A percentile compares a stretch with the other conserved stretches of the same genome.
These are phyloP conservation scores for Rhinogobius similis DNA, from an alignment of 2,113 vertebrate genomes.

Conservation along the genomic window DNA sequence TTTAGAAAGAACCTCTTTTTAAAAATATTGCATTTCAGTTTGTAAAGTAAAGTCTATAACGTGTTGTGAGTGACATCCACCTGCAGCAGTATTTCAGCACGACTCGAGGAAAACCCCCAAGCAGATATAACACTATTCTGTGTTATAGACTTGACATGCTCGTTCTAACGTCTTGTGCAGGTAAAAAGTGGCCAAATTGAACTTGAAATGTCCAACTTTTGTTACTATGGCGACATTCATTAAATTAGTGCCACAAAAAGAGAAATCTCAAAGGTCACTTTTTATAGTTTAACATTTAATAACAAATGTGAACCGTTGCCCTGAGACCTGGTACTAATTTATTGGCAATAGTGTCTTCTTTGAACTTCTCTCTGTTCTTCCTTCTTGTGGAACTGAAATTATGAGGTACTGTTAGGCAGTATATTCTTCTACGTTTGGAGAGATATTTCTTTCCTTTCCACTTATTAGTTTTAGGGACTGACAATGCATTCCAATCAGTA, in stretches of 20 bases:
- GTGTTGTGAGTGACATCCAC: too few species aligned
- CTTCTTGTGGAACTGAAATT: neutral
- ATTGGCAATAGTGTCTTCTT: conserved; percentile 2
- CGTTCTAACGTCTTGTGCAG: neutral
- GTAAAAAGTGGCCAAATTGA: neutral
- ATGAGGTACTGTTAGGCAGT: neutral
- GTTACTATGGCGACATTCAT: neutral
- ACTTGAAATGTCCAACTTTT: neutral
- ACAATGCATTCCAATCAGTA: too few species aligned
- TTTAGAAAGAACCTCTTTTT: too few species aligned
- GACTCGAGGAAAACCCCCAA: too few species aligned
- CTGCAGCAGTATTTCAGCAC: too few species aligned
- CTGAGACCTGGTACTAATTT: neutral
- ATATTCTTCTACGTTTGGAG: neutral
- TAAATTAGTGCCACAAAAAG: conserved; percentile 8
- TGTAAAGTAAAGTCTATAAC: too few species aligned
- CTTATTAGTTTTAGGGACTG: neutral
- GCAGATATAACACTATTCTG: too few species aligned
- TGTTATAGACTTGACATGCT: neutral
- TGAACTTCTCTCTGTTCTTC: neutral
- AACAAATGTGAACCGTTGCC: conserved; percentile 1
- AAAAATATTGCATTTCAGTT: neutral
- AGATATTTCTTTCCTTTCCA: neutral
- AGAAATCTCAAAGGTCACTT: conserved; percentile 3
- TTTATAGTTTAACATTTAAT: conserved; percentile 11